phyloP scores from a whole-genome alignment of 2,888 invertebrate species.

The Conus canariensis region DNA sequence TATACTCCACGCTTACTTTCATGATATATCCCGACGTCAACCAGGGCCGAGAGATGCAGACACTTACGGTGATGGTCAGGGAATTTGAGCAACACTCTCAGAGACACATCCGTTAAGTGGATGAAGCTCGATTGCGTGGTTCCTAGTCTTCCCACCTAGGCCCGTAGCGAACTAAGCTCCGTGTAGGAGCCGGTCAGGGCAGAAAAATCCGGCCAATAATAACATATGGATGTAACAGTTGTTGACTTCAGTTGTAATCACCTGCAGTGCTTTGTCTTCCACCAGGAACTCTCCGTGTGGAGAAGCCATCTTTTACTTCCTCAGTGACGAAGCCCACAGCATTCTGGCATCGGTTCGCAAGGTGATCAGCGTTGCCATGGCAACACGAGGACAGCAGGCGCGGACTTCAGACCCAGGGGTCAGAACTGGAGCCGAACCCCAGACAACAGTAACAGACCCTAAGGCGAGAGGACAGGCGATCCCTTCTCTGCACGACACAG shows the following conservation, averaged over 20 bases:
- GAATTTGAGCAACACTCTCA: too few species aligned
- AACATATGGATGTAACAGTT: neutral
- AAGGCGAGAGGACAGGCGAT: neutral
- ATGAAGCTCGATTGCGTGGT: too few species aligned
- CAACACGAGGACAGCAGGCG: conserved; percentile 13
- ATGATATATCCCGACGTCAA: too few species aligned
- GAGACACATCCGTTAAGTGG: too few species aligned
- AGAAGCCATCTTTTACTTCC: conserved; percentile 26
- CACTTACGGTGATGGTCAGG: too few species aligned
- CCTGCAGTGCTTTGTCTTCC: neutral
- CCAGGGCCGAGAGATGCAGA: too few species aligned
- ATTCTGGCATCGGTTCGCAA: conserved; percentile 30
- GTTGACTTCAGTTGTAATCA: neutral
- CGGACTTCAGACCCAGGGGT: neutral
- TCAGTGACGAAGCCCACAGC: neutral
- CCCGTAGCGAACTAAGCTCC: too few species aligned
- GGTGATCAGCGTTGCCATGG: conserved; percentile 41
- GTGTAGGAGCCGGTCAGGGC: too few species aligned
- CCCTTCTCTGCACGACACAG: neutral
- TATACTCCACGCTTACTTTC: too few species aligned
- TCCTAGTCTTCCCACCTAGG: too few species aligned
- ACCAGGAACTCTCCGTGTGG: conserved; percentile 30
- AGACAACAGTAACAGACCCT: neutral
- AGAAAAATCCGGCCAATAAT: neutral
- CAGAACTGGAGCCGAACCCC: neutral